Conservation (phyloP, 2,888 invertebrate genomes). For the Helleia helle region DNA sequence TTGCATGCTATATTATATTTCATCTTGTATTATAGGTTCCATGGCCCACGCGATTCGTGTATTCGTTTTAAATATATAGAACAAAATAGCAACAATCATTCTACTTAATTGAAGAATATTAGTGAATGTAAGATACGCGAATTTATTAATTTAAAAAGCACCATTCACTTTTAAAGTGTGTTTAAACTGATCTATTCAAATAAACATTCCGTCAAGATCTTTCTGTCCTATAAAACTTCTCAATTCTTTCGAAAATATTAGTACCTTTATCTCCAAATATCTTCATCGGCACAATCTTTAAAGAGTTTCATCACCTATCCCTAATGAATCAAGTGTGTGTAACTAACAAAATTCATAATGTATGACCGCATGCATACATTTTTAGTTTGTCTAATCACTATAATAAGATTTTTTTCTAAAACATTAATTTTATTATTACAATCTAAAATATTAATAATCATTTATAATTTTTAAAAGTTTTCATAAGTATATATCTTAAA, state of each 20-base stretch:
- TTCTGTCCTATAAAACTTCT: too few species aligned
- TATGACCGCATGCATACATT: constrained; percentile 10
- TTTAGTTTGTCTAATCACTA: neutral
- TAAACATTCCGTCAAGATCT: too few species aligned
- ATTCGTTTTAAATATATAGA: constrained; percentile 40
- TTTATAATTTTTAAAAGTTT: too few species aligned
- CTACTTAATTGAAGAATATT: constrained; percentile 19
- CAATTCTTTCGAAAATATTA: too few species aligned
- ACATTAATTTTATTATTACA: neutral
- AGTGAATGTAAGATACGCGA: too few species aligned
- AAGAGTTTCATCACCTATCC: too few species aligned
- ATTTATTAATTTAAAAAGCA: constrained; percentile 16
- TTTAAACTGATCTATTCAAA: too few species aligned
- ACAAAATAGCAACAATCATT: too few species aligned
- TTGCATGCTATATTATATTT: neutral
- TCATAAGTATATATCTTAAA: too few species aligned
- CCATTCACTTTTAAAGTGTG: constrained; percentile 5
- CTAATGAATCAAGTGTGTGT: too few species aligned
- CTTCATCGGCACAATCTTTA: neutral
- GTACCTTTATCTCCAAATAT: too few species aligned
- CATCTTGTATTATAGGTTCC: constrained; percentile 38
- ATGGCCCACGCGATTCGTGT: constrained; percentile 43
- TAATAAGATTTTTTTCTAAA: neutral
- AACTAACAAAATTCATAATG: constrained; percentile 16
- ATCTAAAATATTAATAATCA: too few species aligned